Percentiles rank a stretch among this genome's conserved stretches.
These are phyloP conservation scores for fruit fly (Drosophila melanogaster) DNA, from an alignment of 1,140 invertebrate genomes.

Conservation along the genomic window DNA sequence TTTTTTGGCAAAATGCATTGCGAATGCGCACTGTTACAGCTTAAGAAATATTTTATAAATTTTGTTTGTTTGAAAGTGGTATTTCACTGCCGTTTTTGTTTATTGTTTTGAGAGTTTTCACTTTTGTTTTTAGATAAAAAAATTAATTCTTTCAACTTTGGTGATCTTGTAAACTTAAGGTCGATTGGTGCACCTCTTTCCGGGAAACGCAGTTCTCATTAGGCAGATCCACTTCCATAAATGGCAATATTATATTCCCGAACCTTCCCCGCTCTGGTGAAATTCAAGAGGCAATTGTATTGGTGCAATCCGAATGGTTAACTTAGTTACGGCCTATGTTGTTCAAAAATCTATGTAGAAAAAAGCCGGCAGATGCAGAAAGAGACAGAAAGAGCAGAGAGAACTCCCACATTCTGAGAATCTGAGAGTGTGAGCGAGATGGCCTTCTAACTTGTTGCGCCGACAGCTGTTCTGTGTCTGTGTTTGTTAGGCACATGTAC, in stretches of 20 bases:
- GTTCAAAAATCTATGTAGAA: slow-evolving; percentile 45
- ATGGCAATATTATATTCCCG: slow-evolving; percentile 25
- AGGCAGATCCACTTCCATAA: neutral
- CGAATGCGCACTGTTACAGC: slow-evolving; percentile 51
- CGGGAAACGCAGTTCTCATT: neutral
- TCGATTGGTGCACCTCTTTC: too few species aligned
- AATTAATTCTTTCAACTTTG: neutral
- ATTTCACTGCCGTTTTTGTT: neutral
- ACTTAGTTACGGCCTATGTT: slow-evolving; percentile 38
- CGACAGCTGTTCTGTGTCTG: slow-evolving; percentile 18
- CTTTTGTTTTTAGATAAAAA: neutral
- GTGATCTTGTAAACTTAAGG: neutral
- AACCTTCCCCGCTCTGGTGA: slow-evolving; percentile 62
- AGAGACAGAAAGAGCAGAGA: neutral
- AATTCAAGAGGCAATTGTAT: slow-evolving; percentile 56
- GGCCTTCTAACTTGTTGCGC: slow-evolving; percentile 55
- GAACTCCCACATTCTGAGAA: neutral
- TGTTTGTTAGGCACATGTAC: slow-evolving; percentile 14
- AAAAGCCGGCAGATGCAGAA: too few species aligned
- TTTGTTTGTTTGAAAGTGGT: neutral
- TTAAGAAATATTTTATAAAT: neutral
- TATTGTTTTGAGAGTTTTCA: neutral
- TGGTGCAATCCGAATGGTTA: slow-evolving; percentile 58
- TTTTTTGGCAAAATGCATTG: slow-evolving; percentile 20
- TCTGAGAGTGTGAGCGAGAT: slow-evolving; percentile 30